Base-by-base conservation (phyloP, 2,888 invertebrate genomes). In the Hydroisotoma schaefferi region DNA sequence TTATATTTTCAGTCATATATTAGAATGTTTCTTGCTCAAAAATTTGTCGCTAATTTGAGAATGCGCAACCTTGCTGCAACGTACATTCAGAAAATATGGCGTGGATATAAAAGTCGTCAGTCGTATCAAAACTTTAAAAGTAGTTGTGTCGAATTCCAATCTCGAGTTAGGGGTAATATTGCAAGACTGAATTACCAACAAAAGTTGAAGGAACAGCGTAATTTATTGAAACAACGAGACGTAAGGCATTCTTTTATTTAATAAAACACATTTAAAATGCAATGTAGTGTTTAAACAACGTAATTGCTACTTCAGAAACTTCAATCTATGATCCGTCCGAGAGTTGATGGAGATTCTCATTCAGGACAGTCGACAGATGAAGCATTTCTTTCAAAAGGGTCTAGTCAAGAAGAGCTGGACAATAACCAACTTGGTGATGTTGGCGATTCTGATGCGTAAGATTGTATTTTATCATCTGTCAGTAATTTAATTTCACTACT, bases 71-170 rank as follows among this genome's bases (percentile, higher is more conserved):
- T 77, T 53, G 80, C 82, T 4, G 79, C 80, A n/a, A 74, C 78
- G 15, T 84, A 84, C 54, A 85, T 95, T 55, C 94, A 95, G 76
- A 82, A 87, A 49, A 82, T 83, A 74, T 93, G 88, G 87, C 82
- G 88, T 57, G 85, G 87, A 25, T 84, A 84, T 71, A 82, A 81
- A 58, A 82, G 82, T 27, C 81, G 87, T 2, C 80, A 80, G 52
- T 87, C 87, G 84, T 87, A 84, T 76, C 77, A 81, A 61, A 83
- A 83, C 60, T 76, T 91, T 8, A 81, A 82, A 47, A 75, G 76
- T 8, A 82, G 83, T 5, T 76, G 85, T 18, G 75, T 86, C 3
- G 75, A 78, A 20, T 83, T 93, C 75, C 91, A 93, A 76, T 86
- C 90, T 1, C 82, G 82, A 69, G 84, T 85, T 8, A 78, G 87